These are phyloP conservation scores for Cerceris rybyensis DNA, from an alignment of 2,888 invertebrate species.

Conservation along the genomic window DNA sequence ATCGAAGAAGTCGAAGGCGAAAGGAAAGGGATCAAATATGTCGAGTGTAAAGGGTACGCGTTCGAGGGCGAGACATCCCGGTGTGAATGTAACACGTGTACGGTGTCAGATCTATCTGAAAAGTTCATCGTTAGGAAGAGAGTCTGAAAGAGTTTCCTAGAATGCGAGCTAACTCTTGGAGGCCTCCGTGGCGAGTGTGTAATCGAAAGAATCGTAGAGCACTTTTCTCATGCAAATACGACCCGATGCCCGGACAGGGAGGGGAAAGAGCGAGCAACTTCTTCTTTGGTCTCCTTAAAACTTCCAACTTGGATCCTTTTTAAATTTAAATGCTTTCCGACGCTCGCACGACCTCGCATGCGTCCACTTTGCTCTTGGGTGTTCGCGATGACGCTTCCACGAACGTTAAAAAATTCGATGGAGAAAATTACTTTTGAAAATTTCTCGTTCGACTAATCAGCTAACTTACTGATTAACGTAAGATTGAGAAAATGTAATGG, in stretches of 20 bases:
- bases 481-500: no score
- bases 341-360: conserved; percentile 25
- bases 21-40: conserved; percentile 44
- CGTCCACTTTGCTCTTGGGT: conserved; percentile 16
- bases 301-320: conserved; percentile 66
- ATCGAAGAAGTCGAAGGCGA: conserved; percentile 12
- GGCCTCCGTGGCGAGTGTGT: conserved; percentile 62
- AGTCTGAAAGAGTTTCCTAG: conserved; percentile 65
- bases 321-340: conserved; percentile 67
- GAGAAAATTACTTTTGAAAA: no score
- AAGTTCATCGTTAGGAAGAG: conserved; percentile 64
- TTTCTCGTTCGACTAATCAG: no score
- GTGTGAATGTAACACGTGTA: conserved; percentile 67
- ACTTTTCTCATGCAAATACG: conserved; percentile 70
- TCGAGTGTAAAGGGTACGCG: conserved; percentile 33
- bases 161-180: conserved; percentile 56
- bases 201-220: conserved; percentile 70
- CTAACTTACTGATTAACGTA: no score
- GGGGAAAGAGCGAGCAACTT: conserved; percentile 60
- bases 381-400: neutral
- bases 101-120: conserved; percentile 66
- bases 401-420: no score
- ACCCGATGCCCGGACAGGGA: conserved; percentile 48
- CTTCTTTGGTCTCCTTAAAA: conserved; percentile 64
- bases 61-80: conserved; percentile 13